A percentile compares a stretch with the other conserved stretches of the same genome.
phyloP scores from a whole-genome alignment of 2,888 invertebrate genomes.

The Bursaphelenchus okinawaensis region DNA sequence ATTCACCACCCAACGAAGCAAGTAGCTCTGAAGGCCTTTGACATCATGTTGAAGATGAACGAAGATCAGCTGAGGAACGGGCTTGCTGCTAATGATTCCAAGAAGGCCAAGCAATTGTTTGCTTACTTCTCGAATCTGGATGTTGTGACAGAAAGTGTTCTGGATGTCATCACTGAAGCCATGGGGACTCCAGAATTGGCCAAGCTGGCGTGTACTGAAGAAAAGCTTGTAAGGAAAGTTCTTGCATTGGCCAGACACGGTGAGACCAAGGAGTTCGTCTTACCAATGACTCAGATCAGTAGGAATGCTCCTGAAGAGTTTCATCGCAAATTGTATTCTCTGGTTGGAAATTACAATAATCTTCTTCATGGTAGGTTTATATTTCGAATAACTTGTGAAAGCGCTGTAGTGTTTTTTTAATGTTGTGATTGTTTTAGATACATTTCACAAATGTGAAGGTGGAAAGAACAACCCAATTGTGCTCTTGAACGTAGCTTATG shows the following conservation, averaged over 20 bases:
- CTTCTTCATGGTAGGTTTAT: neutral
- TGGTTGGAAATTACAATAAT: neutral
- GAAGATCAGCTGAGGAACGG: neutral
- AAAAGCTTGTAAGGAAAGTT: neutral
- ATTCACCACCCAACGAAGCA: neutral
- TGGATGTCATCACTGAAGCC: neutral
- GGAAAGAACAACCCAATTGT: neutral
- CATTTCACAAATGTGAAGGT: slow-evolving; percentile 8
- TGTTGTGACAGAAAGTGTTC: neutral
- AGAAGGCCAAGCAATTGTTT: neutral
- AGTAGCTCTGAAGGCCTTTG: neutral
- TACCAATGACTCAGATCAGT: neutral
- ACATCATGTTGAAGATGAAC: neutral
- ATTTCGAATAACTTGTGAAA: too few species aligned
- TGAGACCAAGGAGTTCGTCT: neutral
- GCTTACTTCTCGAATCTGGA: neutral
- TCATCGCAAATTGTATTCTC: neutral
- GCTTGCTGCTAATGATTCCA: neutral
- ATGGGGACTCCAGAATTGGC: neutral
- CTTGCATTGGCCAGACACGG: neutral
- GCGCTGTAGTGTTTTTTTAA: too few species aligned
- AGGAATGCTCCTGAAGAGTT: neutral
- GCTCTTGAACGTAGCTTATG: slow-evolving; percentile 5
- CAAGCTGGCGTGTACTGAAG: neutral
- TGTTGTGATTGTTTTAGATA: neutral